A percentile compares a stretch with the other conserved stretches of the same genome.
Evolutionary conservation across 2,797 vertebrate genomes (phyloP).

Genomic region (Acrocephalus scirpaceus): DNA sequence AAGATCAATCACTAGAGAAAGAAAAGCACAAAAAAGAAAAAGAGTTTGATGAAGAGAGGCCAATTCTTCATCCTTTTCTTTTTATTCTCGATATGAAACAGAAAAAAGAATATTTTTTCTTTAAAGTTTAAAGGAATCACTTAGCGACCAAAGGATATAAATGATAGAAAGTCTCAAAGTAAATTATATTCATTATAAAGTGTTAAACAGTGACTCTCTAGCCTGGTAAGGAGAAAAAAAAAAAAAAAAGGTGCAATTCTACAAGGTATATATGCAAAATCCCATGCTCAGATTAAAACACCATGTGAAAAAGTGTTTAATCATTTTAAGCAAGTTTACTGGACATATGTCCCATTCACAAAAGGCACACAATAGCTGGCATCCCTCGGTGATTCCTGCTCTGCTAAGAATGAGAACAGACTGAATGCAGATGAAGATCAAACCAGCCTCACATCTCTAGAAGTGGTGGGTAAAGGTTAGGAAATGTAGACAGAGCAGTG

Average conservation of each 20-base stretch:
- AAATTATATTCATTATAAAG: neutral
- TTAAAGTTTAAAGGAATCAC: neutral
- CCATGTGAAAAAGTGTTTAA: neutral
- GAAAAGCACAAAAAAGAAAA: neutral
- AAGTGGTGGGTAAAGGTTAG: constrained; percentile 21
- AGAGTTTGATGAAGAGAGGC: neutral
- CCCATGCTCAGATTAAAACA: neutral
- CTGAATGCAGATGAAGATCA: constrained; percentile 37
- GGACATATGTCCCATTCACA: neutral
- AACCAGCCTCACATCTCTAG: neutral
- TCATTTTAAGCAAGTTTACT: neutral
- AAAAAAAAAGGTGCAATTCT: neutral
- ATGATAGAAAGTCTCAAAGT: neutral
- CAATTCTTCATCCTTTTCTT: neutral
- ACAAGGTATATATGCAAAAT: neutral
- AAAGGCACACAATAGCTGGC: neutral
- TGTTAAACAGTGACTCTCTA: neutral
- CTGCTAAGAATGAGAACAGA: neutral
- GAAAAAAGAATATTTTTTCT: neutral
- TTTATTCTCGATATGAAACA: neutral
- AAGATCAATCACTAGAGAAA: neutral
- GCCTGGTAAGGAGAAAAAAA: neutral
- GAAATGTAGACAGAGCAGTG: constrained; percentile 2
- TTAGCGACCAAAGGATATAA: neutral
- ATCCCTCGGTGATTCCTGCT: neutral